Evolutionary conservation across 2,113 vertebrate species (phyloP).

Genomic region (Oncorhynchus nerka): DNA sequence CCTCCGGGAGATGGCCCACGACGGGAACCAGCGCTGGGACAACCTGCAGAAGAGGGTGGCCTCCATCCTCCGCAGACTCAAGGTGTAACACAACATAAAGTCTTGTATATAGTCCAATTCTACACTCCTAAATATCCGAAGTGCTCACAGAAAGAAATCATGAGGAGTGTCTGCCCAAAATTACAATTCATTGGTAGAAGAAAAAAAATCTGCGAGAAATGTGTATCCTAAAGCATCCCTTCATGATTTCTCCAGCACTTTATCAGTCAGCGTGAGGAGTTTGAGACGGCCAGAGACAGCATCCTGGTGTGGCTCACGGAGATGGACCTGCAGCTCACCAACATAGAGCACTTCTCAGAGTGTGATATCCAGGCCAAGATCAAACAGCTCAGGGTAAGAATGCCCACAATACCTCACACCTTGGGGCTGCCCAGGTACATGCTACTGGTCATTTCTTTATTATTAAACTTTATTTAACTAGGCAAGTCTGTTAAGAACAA

Average conservation of each 20-base stretch:
- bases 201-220: no score
- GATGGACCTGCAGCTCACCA: constrained; percentile 97
- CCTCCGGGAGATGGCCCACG: constrained; percentile 89
- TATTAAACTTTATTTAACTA: no score
- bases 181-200: no score
- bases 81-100: constrained; percentile 69
- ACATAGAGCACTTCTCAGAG: constrained; percentile 97
- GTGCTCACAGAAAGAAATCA: not conserved
- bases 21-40: constrained; percentile 96
- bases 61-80: constrained; percentile 90
- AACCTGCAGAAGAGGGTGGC: constrained; percentile 89
- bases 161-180: not conserved
- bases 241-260: constrained; percentile 81
- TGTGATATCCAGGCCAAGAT: constrained; percentile 96
- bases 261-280: constrained; percentile 93
- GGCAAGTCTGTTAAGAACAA: no score
- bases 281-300: constrained; percentile 89
- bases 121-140: not conserved
- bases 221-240: not conserved
- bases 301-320: constrained; percentile 97
- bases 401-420: not conserved
- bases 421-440: no score
- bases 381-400: constrained; percentile 91
- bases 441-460: no score
- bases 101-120: no score